These are phyloP conservation scores for Terebella lapidaria DNA, from an alignment of 2,888 invertebrate genomes.

Conservation along the genomic window DNA sequence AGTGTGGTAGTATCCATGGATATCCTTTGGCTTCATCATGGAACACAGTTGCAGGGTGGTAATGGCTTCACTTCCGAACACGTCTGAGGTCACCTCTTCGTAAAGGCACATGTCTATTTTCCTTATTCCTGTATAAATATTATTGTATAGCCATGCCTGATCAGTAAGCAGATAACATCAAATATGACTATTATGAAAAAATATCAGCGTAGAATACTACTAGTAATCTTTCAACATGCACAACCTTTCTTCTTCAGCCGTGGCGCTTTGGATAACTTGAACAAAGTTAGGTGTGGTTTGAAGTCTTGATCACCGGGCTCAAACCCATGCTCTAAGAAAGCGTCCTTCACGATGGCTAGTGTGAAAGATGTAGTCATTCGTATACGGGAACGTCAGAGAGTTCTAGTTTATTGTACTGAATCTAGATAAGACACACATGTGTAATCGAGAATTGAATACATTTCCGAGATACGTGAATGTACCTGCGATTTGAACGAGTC, in stretches of 20 bases:
- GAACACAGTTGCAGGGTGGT: background rate
- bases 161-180: background rate
- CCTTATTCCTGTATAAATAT: background rate
- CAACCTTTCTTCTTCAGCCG: background rate
- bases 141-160: background rate
- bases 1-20: background rate
- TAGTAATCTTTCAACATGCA: background rate
- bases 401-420: too few relatives aligned
- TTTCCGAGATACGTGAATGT: background rate
- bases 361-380: background rate
- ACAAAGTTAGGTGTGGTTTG: background rate
- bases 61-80: background rate
- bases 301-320: background rate
- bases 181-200: too few relatives aligned
- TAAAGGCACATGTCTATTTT: background rate
- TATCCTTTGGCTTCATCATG: background rate
- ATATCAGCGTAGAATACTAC: too few relatives aligned
- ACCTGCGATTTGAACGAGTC: background rate
- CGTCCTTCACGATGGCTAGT: background rate
- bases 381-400: too few relatives aligned
- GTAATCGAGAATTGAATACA: too few relatives aligned
- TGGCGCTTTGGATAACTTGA: background rate
- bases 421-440: too few relatives aligned
- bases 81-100: background rate
- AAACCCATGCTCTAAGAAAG: too few relatives aligned